Percentiles rank a stretch among this genome's conserved stretches.
Conservation (phyloP, 2,113 vertebrate species). For the Pogonocichla stellata region DNA sequence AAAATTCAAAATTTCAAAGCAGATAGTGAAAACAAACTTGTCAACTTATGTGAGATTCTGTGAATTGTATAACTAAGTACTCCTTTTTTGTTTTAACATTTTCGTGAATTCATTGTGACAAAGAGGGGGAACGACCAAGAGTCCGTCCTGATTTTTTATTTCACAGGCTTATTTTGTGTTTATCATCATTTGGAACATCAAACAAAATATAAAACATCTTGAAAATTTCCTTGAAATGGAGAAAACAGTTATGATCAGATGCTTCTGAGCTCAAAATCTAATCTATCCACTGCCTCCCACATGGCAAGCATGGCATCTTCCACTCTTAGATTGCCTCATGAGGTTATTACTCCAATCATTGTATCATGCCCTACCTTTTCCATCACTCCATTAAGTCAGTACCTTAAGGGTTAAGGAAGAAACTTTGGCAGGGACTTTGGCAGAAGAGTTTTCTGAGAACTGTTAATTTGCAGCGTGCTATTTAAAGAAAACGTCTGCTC, state of each 20-base stretch:
- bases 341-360: neutral
- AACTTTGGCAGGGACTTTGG: neutral
- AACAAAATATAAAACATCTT: neutral
- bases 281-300: neutral
- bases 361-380: neutral
- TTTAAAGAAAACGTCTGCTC: constrained; percentile 47
- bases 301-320: neutral
- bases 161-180: neutral
- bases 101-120: neutral
- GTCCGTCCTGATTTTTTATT: neutral
- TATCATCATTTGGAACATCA: neutral
- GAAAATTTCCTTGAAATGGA: neutral
- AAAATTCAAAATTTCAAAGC: neutral
- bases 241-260: neutral
- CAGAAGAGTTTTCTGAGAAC: neutral
- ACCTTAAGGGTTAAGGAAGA: neutral
- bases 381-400: neutral
- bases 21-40: neutral
- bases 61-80: neutral
- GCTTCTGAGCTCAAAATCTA: neutral
- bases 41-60: neutral
- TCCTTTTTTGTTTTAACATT: neutral
- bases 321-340: neutral
- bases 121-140: neutral
- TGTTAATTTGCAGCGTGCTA: constrained; percentile 8